These are phyloP conservation scores for Gryllus longicercus DNA, from an alignment of 2,888 invertebrate genomes.

Conservation along the genomic window DNA sequence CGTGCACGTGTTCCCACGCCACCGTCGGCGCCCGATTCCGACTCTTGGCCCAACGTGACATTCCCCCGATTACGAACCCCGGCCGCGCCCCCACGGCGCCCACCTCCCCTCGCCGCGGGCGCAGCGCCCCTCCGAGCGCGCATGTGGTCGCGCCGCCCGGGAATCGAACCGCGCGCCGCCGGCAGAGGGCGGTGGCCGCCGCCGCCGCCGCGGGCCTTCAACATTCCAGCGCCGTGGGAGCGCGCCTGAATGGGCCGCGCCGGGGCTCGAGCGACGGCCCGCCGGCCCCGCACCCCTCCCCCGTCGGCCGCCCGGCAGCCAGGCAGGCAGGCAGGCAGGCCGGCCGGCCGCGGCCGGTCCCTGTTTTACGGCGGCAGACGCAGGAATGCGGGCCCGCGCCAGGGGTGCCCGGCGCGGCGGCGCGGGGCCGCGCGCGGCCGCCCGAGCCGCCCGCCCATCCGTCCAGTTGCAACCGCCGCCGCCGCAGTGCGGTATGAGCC, in stretches of 20 bases:
- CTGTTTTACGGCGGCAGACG: conserved; percentile 8
- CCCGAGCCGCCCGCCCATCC: not conserved
- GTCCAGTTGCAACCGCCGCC: no score
- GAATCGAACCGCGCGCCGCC: not conserved
- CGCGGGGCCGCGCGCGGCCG: not conserved
- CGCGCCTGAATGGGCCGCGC: not conserved
- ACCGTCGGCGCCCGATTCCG: no score
- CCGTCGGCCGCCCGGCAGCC: not conserved
- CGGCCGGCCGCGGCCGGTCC: no score
- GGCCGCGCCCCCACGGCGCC: no score
- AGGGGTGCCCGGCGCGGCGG: not conserved
- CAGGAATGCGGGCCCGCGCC: not conserved
- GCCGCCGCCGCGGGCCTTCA: not conserved
- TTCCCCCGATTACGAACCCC: no score
- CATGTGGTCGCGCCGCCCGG: no score
- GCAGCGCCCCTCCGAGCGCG: no score
- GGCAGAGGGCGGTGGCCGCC: not conserved
- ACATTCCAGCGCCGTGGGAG: conserved; percentile 17
- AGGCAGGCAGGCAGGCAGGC: not conserved
- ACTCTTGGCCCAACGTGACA: no score
- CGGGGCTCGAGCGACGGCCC: conserved; percentile 1
- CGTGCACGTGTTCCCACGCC: no score
- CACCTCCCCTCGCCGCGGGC: no score
- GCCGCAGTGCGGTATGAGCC: no score
- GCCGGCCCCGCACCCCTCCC: not conserved